Conservation (phyloP, 1,140 invertebrate genomes). For the Micrasema minimum region DNA sequence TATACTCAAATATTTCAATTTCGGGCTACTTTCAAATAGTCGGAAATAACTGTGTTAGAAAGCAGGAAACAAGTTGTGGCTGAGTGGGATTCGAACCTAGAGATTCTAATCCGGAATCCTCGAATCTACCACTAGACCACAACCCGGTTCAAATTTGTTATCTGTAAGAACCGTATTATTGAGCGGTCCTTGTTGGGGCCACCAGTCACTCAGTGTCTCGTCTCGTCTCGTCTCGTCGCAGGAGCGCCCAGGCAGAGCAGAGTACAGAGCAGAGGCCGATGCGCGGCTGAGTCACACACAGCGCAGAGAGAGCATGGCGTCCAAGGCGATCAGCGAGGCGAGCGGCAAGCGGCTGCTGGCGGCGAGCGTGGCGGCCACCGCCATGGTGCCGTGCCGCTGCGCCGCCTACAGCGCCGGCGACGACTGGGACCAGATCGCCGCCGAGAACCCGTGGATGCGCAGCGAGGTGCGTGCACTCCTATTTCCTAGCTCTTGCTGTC, state of each 20-base stretch:
- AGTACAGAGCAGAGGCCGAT: background rate
- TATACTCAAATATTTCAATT: too few relatives aligned
- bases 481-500: background rate
- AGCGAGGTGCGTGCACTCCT: conserved; percentile 69
- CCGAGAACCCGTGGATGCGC: conserved; percentile 88
- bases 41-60: too few relatives aligned
- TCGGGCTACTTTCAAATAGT: too few relatives aligned
- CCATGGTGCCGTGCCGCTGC: conserved; percentile 82
- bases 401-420: conserved; percentile 83
- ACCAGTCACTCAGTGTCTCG: too few relatives aligned
- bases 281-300: background rate
- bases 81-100: too few relatives aligned
- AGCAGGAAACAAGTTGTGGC: too few relatives aligned
- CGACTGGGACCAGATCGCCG: conserved; percentile 81
- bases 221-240: too few relatives aligned
- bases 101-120: too few relatives aligned
- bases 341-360: conserved; percentile 96
- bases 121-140: too few relatives aligned
- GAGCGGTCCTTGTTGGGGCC: too few relatives aligned
- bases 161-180: too few relatives aligned
- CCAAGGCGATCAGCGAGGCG: conserved; percentile 97
- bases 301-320: conserved; percentile 81
- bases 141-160: too few relatives aligned
- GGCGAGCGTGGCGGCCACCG: conserved; percentile 77
- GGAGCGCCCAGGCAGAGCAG: background rate